Base-by-base conservation (phyloP, 1,140 invertebrate genomes). In the Drosophila eugracilis region DNA sequence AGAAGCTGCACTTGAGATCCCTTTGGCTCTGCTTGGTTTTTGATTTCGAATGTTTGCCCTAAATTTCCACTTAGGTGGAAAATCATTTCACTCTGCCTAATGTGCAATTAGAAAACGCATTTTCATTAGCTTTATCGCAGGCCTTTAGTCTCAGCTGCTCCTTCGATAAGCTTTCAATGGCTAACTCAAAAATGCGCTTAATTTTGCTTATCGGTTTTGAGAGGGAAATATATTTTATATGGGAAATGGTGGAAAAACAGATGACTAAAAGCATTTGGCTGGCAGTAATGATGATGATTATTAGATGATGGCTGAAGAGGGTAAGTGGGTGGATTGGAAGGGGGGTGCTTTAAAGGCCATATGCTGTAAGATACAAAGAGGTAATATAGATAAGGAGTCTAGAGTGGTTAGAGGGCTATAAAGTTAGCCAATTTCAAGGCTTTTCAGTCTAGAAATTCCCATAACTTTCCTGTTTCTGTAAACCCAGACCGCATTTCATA, bases 71-170 rank as follows among this genome's bases (percentile, higher is more conserved):
- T 86, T 86, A 78, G 54, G 59, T 24, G 55, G 42, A 62, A 44
- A 90, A 78, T 90, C 75, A 53, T 78, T 90, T 90, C 83, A 90
- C 88, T 90, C 78, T 78, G 79, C 62, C 83, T 90, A 90, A 90
- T 90, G 88, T 89, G 80, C 88, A 90, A 90, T 90, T 90, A 90
- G 74, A 88, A 85, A 78, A 90, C 69, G 77, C 83, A 90, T 90
- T 90, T 90, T 90, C 88, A 90, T 90, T 90, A 90, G 88, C 84
- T 83, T 90, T 90, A 90, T 90, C 88, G 88, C 73, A 60, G 59
- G 42, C 83, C 74, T 83, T 86, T 88, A 74, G 74, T 71, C 78
- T 88, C 70, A 83, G 74, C 78, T 81, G 70, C 60, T 67, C 42
- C 34, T 22, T 17, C 76, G 76, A 86, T 80, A 80, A 80, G 78